These are phyloP conservation scores for Melanotaenia parkinsoni DNA, from an alignment of 2,797 vertebrate species.

Conservation along the genomic window DNA sequence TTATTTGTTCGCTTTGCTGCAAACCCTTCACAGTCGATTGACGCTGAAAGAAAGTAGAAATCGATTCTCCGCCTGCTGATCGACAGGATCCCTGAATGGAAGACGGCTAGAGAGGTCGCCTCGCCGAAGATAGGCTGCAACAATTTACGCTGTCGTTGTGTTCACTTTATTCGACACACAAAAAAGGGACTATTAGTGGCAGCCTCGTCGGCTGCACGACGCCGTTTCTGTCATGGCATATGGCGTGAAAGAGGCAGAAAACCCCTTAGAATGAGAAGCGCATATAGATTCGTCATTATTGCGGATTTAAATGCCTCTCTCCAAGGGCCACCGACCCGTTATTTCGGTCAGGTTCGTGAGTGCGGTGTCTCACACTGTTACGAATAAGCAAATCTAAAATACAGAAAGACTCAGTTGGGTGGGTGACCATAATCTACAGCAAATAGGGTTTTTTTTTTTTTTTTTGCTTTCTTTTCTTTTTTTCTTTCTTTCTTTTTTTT, in stretches of 20 bases:
- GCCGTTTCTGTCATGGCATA: slow-evolving; percentile 64
- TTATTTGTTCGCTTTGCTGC: slow-evolving; percentile 9
- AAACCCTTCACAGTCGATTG: slow-evolving; percentile 50
- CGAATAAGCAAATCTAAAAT: slow-evolving; percentile 53
- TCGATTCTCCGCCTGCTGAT: slow-evolving; percentile 60
- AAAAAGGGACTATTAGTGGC: slow-evolving; percentile 24
- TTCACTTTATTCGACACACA: slow-evolving; percentile 30
- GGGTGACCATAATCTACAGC: slow-evolving; percentile 62
- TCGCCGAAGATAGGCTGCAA: slow-evolving; percentile 44
- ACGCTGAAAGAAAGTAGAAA: slow-evolving; percentile 63
- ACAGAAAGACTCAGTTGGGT: slow-evolving; percentile 46
- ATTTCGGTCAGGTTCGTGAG: slow-evolving; percentile 65
- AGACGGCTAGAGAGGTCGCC: slow-evolving; percentile 70
- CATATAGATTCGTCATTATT: slow-evolving; percentile 63
- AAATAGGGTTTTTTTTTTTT: slow-evolving; percentile 53
- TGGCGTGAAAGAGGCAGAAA: slow-evolving; percentile 59
- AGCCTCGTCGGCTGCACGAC: slow-evolving; percentile 64
- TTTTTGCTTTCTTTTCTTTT: slow-evolving; percentile 33
- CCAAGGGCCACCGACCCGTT: slow-evolving; percentile 72
- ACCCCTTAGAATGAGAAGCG: slow-evolving; percentile 64
- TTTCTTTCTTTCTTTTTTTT: background rate
- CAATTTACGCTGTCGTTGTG: slow-evolving; percentile 32
- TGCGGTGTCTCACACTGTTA: slow-evolving; percentile 63
- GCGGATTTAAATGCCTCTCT: slow-evolving; percentile 83
- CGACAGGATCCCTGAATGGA: slow-evolving; percentile 73